Conservation (phyloP, 92 coral and sea anemone species). For the Epizoanthus ramosus region DNA sequence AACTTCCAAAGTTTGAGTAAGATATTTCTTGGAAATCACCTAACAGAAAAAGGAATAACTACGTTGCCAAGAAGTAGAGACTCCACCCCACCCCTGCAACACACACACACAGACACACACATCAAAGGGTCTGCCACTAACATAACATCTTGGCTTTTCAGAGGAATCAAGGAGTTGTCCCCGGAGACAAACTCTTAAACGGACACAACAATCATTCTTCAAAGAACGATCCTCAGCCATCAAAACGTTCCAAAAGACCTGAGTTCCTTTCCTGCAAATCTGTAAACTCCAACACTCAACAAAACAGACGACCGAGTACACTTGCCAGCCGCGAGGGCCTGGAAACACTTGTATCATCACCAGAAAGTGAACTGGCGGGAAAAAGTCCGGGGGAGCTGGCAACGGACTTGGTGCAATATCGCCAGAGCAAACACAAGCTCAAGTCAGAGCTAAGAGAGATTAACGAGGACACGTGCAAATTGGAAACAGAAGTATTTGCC, state of each 20-base stretch:
- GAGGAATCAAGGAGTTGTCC: background rate
- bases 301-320: background rate
- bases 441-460: constrained; percentile 73
- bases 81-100: too few species aligned
- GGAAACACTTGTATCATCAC: constrained; percentile 33
- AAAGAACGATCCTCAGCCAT: constrained; percentile 3
- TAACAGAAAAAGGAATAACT: too few species aligned
- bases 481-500: constrained; percentile 86
- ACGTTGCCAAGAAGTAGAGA: too few species aligned
- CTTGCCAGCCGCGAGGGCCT: background rate
- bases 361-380: constrained; percentile 44
- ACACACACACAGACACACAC: too few species aligned
- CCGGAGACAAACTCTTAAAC: background rate
- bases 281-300: background rate
- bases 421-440: constrained; percentile 45
- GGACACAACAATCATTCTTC: constrained; percentile 3
- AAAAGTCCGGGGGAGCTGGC: constrained; percentile 29
- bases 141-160: background rate
- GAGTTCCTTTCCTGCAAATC: constrained; percentile 26
- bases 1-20: too few species aligned
- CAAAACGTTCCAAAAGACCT: constrained; percentile 11
- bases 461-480: constrained; percentile 76
- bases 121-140: too few species aligned
- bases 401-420: constrained; percentile 31
- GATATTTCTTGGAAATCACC: too few species aligned